Evolutionary conservation across 2,113 vertebrate genomes (phyloP), one percentile per base, ranked within the genome.

Genomic region (Spheniscus mendiculus): DNA sequence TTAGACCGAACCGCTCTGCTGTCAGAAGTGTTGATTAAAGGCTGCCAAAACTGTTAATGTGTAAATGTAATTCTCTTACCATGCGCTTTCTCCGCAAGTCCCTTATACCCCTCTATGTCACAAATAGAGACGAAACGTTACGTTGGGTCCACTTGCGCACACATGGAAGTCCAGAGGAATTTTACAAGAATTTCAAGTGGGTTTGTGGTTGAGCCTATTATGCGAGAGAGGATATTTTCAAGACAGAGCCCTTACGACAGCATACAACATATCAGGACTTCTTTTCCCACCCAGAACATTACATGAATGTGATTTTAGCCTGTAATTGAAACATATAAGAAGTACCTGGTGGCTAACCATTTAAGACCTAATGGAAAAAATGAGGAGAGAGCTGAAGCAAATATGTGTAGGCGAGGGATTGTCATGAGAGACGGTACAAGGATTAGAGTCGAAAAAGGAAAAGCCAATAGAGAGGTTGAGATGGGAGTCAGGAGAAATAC

Each of bases 61-160:
- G 32, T 36, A 83, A 52, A 82, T 58, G 50, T n/a, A 12, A 14
- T 44, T 19, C 22, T 73, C 55, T 71, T 47, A 18, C 67, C 34
- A 6, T 6, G 26, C 1, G 2, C 27, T 22, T 88, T 72, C 42
- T 90, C n/a, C 62, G 20, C 34, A n/a, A 69, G 15, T 55, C 44
- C 27, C 11, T 86, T 47, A 36, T 32, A 50, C 5, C 12, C 22
- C 49, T 94, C 26, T 59, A 3, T 40, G 56, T 49, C 79, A 53
- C 29, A 58, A 61, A 16, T 4, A 69, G 49, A 66, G 63, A 59
- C 0, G 1, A 62, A 85, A 56, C 16, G 15, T 77, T 62, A 17
- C 0, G 0, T 8, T 63, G 62, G 36, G 42, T 70, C 55, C 30
- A 27, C n/a, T 38, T 36, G 27, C 17, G 42, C 29, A 6, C 19